A percentile compares a stretch with the other conserved stretches of the same genome.
phyloP scores from a whole-genome alignment of 1,140 invertebrate genomes.

The Branchinecta lindahli region DNA sequence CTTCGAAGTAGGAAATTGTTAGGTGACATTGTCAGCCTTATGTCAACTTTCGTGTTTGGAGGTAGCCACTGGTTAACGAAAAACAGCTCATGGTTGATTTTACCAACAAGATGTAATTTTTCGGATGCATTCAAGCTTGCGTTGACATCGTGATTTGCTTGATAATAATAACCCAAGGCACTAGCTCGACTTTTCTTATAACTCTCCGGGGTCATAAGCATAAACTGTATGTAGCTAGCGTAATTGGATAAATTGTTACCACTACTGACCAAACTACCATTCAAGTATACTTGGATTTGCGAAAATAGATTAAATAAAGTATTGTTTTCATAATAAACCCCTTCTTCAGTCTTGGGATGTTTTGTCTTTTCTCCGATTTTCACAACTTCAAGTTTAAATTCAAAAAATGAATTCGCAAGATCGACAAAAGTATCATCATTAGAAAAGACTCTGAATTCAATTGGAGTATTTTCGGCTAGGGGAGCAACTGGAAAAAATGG shows the following conservation, averaged over 20 bases:
- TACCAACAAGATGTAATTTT: too few relatives aligned
- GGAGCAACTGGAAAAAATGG: not conserved
- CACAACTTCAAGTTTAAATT: not conserved
- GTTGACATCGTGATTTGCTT: too few relatives aligned
- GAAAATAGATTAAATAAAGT: not conserved
- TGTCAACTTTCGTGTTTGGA: too few relatives aligned
- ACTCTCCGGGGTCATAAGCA: not conserved
- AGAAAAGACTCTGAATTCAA: not conserved
- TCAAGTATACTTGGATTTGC: not conserved
- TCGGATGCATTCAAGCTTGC: too few relatives aligned
- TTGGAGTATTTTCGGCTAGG: not conserved
- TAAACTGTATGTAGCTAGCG: not conserved
- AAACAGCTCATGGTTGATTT: too few relatives aligned
- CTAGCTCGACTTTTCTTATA: not conserved
- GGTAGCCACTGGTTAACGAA: too few relatives aligned
- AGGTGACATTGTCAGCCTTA: too few relatives aligned
- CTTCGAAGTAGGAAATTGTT: too few relatives aligned
- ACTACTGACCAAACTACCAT: not conserved
- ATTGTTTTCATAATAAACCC: not conserved
- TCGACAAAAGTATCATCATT: not conserved
- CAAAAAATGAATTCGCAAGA: not conserved
- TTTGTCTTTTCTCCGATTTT: not conserved
- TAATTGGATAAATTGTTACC: not conserved
- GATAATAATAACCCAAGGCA: not conserved
- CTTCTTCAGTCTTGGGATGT: not conserved